Evolutionary conservation across 2,113 vertebrate species (phyloP).

Genomic region (Galeopterus variegatus): DNA sequence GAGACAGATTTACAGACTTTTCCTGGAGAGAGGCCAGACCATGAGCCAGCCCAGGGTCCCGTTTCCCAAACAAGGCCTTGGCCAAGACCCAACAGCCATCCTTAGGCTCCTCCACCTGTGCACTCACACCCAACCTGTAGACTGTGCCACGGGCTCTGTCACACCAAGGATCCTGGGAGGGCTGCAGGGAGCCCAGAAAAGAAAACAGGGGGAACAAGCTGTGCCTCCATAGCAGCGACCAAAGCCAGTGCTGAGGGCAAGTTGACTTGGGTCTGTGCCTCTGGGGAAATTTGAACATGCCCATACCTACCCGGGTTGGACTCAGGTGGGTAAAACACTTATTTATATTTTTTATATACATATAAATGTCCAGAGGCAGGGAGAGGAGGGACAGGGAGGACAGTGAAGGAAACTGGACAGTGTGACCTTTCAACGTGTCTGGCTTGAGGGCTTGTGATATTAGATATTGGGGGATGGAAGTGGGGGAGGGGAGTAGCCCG

Average conservation of each 20-base stretch:
- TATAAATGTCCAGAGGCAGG: neutral
- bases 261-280: neutral
- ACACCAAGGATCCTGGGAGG: neutral
- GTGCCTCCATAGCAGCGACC: neutral
- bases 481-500: neutral
- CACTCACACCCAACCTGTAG: neutral
- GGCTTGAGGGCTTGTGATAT: neutral
- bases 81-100: no score
- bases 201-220: neutral
- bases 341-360: no score
- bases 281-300: neutral
- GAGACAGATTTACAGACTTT: constrained; percentile 14
- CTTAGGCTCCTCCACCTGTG: neutral
- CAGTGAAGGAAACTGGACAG: neutral
- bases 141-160: neutral
- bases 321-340: neutral
- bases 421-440: neutral
- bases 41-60: neutral
- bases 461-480: neutral
- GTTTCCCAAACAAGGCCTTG: neutral
- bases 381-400: no score
- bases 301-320: neutral
- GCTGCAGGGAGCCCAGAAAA: neutral
- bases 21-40: neutral
- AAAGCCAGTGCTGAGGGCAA: neutral